Evolutionary conservation across 2,797 vertebrate species (phyloP), one percentile per base, ranked within the genome.

Genomic region (Danio kyathit): DNA sequence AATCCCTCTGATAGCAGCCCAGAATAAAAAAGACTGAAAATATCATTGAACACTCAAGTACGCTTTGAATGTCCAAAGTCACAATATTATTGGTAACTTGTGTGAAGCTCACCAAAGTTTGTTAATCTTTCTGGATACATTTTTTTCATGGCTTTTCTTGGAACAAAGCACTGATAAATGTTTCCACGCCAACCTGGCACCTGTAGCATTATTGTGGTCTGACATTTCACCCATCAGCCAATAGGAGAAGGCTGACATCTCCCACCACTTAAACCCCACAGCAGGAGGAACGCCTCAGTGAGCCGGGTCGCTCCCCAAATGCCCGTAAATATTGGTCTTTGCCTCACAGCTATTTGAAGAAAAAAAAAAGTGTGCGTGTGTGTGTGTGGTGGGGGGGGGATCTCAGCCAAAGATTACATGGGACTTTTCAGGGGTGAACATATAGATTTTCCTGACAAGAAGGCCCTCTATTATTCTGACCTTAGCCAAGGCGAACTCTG

Each of bases 401-500:
- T 74, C 49, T 66, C 73, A 21, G 29, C 75, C 63, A 83, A 81
- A 93, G 90, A 93, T 88, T 89, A 88, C 88, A 84, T 88, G 80
- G 82, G 84, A 91, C 88, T 92, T 92, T 91, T 90, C 89, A 88
- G 88, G 88, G 88, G 90, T 92, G 90, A 92, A 93, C 91, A 89
- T 93, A 94, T 94, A 91, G 93, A 94, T 94, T 94, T 93, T 93
- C 90, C 91, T 93, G 92, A 93, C 93, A 93, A 91, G 87, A 90
- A 61, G 82, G 77, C 77, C 61, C 82, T 81, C 87, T 88, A 92
- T 92, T 91, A 91, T 89, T 89, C 86, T 94, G 92, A 94, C 93
- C 92, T 94, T 92, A 93, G 92, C 85, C 72, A 76, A 89, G 52
- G 86, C 89, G 87, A 88, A 88, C 88, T 88, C 87, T 88, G 88